phyloP scores from a whole-genome alignment of 2,888 invertebrate species.

The Epinotia nisella region DNA sequence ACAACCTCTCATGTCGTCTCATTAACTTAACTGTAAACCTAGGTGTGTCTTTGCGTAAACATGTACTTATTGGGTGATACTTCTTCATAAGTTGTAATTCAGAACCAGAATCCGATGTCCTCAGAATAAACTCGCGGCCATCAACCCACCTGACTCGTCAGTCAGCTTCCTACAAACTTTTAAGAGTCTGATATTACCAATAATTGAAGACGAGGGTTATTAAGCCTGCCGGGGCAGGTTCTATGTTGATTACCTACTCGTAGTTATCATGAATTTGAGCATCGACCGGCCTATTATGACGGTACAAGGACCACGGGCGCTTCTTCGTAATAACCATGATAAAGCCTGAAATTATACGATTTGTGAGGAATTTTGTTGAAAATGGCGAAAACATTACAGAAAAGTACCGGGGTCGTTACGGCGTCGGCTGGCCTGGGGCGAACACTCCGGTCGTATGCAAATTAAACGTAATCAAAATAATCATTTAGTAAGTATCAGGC shows the following conservation, averaged over 20 bases:
- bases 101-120: slow-evolving; percentile 54
- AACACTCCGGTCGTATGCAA: slow-evolving; percentile 78
- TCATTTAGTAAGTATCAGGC: slow-evolving; percentile 74
- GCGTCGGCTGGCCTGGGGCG: slow-evolving; percentile 73
- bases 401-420: slow-evolving; percentile 82
- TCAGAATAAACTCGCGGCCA: slow-evolving; percentile 61
- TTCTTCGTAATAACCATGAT: slow-evolving; percentile 84
- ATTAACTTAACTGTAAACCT: slow-evolving; percentile 16
- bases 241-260: slow-evolving; percentile 79
- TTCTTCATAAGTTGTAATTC: slow-evolving; percentile 27
- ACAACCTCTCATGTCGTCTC: background rate
- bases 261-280: slow-evolving; percentile 83
- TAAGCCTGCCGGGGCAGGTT: slow-evolving; percentile 76
- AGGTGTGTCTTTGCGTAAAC: slow-evolving; percentile 12
- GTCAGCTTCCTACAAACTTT: slow-evolving; percentile 81
- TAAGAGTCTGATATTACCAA: slow-evolving; percentile 81
- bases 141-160: slow-evolving; percentile 61
- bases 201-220: slow-evolving; percentile 80
- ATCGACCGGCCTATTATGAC: slow-evolving; percentile 76
- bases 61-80: slow-evolving; percentile 28
- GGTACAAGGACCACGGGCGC: slow-evolving; percentile 76
- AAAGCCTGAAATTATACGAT: slow-evolving; percentile 83
- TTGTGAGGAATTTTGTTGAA: slow-evolving; percentile 84
- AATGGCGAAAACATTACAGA: slow-evolving; percentile 85
- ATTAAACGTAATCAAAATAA: slow-evolving; percentile 85